Evolutionary conservation across 2,888 invertebrate species (phyloP), one percentile per base, ranked within the genome.

Genomic region (Ctena decussata): DNA sequence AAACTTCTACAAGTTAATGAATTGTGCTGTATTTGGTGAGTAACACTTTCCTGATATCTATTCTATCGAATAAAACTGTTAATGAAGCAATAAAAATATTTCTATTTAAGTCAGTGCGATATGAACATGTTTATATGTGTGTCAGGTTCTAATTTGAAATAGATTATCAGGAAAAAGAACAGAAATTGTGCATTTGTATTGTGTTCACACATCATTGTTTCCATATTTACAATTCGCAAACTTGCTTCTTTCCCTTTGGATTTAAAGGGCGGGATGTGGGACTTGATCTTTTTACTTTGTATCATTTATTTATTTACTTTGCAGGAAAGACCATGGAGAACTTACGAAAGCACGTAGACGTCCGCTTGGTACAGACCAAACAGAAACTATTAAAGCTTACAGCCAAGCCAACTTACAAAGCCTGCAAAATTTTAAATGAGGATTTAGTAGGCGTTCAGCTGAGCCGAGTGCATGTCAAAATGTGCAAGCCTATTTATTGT

Each of bases 401-500:
- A 18, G 65, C 65, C 32, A 87, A 85, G 79, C 88, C 89, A 27
- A 81, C 12, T 79, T 89, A 86, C 70, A 39, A 86, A 71, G 37
- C 39, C 0, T 82, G 70, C 69, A 88, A 82, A 3, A 93, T 95
- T 53, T 95, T 95, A 81, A 82, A 89, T 46, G 93, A 95, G 81
- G 89, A 96, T 83, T 85, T 96, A 24, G 93, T 93, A 0, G 93
- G 93, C 3, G 91, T 96, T 32, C 92, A 96, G 77, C 80, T 95
- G 72, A 37, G 24, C 35, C 74, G 71, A 53, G 27, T 15, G 3
- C 30, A 57, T 39, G 60, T 77, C 1, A 35, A 90, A 27, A 93
- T 94, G 57, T 92, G 95, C 89, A 95, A 95, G 92, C 96, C 95
- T 0, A 94, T 96, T 35, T 96, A 95, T 82, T 86, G 94, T 5